Evolutionary conservation across 1,140 invertebrate genomes (phyloP).

Genomic region (Leptinotarsa texana): DNA sequence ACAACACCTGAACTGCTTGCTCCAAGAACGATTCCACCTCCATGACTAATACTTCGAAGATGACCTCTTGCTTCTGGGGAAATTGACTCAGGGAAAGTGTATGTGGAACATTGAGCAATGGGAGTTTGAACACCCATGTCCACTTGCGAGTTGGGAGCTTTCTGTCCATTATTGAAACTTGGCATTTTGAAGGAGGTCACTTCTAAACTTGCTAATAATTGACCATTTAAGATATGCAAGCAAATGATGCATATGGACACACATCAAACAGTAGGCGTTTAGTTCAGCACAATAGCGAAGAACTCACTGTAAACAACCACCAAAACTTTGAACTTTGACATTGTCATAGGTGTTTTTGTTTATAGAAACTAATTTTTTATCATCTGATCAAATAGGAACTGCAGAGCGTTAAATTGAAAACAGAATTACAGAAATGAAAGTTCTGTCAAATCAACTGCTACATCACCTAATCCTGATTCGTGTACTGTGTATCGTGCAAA

Average conservation of each 20-base stretch:
- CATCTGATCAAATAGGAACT: too few species aligned
- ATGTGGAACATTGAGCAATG: slow-evolving; percentile 46
- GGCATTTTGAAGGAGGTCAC: not conserved
- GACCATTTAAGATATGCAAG: not conserved
- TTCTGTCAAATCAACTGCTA: too few species aligned
- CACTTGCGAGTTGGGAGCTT: not conserved
- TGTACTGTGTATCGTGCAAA: too few species aligned
- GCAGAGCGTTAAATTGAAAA: too few species aligned
- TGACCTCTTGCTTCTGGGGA: slow-evolving; percentile 61
- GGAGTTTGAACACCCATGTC: not conserved
- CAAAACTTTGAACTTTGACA: not conserved
- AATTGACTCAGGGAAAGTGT: slow-evolving; percentile 51
- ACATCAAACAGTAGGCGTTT: not conserved
- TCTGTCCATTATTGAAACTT: not conserved
- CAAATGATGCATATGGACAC: not conserved
- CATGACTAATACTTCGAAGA: slow-evolving; percentile 78
- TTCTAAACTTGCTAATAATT: not conserved
- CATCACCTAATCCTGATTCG: too few species aligned
- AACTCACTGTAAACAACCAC: not conserved
- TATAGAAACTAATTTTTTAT: too few species aligned
- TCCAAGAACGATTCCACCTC: slow-evolving; percentile 65
- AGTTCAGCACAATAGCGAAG: not conserved
- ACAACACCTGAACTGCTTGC: slow-evolving; percentile 55
- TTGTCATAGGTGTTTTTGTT: not conserved
- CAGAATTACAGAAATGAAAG: too few species aligned